phyloP scores from a whole-genome alignment of 2,888 invertebrate species.

The Alentia gelatinosa region DNA sequence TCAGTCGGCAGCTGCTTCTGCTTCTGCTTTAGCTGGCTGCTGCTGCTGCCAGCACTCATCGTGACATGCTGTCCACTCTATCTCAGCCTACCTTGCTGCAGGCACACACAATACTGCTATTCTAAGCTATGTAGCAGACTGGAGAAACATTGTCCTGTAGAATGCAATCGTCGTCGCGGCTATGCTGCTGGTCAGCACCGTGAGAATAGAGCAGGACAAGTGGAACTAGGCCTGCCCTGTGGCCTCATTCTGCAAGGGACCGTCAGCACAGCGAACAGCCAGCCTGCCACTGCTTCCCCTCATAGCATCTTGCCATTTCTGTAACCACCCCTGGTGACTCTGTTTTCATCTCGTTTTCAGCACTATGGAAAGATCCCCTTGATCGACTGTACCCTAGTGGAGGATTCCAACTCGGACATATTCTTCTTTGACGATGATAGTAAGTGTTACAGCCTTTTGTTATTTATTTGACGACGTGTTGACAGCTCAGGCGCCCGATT shows the following conservation, averaged over 20 bases:
- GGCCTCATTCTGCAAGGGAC: constrained; percentile 21
- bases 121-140: neutral
- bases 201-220: neutral
- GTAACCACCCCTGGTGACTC: neutral
- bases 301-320: neutral
- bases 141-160: neutral
- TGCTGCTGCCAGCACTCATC: neutral
- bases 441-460: constrained; percentile 67
- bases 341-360: constrained; percentile 64
- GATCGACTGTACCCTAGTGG: constrained; percentile 91
- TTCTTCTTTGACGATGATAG: constrained; percentile 79
- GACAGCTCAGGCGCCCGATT: neutral
- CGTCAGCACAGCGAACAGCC: neutral
- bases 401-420: constrained; percentile 86
- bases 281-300: neutral
- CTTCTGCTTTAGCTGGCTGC: constrained; percentile 14
- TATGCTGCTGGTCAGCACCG: neutral
- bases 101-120: neutral
- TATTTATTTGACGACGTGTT: neutral
- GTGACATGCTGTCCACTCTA: constrained; percentile 12
- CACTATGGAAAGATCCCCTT: constrained; percentile 90
- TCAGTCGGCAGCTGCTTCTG: neutral
- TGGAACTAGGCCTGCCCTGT: neutral
- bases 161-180: neutral
- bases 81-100: neutral